Percentiles rank a stretch among this genome's conserved stretches.
These are phyloP conservation scores for Galerucella nymphaeae DNA, from an alignment of 2,888 invertebrate species.

Conservation along the genomic window DNA sequence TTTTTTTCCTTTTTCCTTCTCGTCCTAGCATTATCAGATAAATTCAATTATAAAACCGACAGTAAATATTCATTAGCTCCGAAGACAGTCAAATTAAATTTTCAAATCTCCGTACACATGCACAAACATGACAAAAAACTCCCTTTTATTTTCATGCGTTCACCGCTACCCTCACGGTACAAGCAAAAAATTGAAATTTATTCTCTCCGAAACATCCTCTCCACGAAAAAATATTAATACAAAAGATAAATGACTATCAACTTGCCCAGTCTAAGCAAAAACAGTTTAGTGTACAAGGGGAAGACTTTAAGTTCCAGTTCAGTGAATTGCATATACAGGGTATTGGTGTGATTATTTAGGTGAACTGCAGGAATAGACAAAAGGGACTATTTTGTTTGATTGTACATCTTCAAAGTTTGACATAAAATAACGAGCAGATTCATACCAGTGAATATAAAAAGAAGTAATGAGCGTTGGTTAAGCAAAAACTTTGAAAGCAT, in stretches of 20 bases:
- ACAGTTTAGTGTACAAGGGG: conserved; percentile 31
- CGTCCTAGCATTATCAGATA: conserved; percentile 14
- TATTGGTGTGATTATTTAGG: no score
- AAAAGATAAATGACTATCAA: conserved; percentile 49
- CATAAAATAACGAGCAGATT: no score
- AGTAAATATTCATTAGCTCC: conserved; percentile 29
- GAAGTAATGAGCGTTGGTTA: no score
- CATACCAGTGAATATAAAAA: no score
- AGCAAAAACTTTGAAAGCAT: no score
- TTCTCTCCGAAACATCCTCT: conserved; percentile 30
- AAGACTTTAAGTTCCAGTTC: neutral
- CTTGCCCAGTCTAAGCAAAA: conserved; percentile 38
- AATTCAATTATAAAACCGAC: conserved; percentile 23
- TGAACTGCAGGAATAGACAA: no score
- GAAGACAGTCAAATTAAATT: conserved; percentile 32
- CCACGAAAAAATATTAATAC: conserved; percentile 46
- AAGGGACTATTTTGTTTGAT: no score
- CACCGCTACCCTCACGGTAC: conserved; percentile 27
- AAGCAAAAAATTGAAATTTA: conserved; percentile 39
- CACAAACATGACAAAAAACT: conserved; percentile 37
- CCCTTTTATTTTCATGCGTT: conserved; percentile 32
- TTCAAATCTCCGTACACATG: conserved; percentile 29
- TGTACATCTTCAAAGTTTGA: no score
- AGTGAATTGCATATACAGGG: neutral
- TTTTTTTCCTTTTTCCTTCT: neutral